phyloP scores from a whole-genome alignment of 2,888 invertebrate genomes.

The Unio pictorum region DNA sequence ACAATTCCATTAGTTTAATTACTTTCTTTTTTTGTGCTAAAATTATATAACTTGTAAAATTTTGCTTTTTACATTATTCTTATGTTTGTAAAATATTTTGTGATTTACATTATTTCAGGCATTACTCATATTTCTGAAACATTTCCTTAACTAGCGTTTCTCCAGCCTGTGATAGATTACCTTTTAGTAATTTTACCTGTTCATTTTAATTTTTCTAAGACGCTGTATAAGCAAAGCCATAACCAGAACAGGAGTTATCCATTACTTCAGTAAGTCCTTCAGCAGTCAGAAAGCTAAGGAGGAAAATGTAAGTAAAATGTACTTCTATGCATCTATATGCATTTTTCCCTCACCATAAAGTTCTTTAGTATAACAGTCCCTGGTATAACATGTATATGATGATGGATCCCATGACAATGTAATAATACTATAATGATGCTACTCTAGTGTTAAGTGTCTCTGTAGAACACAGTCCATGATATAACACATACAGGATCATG shows the following conservation, averaged over 20 bases:
- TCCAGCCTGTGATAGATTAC: too few species aligned
- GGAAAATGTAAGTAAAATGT: slow-evolving; percentile 38
- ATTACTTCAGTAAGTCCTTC: slow-evolving; percentile 69
- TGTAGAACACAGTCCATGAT: too few species aligned
- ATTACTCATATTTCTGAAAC: background rate
- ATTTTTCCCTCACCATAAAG: too few species aligned
- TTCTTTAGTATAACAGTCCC: too few species aligned
- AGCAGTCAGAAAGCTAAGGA: slow-evolving; percentile 45
- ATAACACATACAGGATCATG: too few species aligned
- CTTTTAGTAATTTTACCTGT: background rate
- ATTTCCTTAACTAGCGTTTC: background rate
- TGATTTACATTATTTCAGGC: background rate
- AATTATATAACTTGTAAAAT: too few species aligned
- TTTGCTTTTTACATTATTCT: background rate
- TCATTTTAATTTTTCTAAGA: slow-evolving; percentile 37
- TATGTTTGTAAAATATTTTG: slow-evolving; percentile 2
- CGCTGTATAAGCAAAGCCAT: slow-evolving; percentile 65
- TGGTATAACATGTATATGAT: too few species aligned
- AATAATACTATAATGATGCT: too few species aligned
- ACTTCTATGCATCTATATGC: background rate
- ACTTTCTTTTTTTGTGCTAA: too few species aligned
- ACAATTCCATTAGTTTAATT: too few species aligned
- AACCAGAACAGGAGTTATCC: slow-evolving; percentile 60
- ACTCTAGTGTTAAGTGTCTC: too few species aligned
- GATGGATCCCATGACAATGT: too few species aligned